phyloP scores from a whole-genome alignment of 35 echinoderm and acorn worm species.

The Apostichopus japonicus region DNA sequence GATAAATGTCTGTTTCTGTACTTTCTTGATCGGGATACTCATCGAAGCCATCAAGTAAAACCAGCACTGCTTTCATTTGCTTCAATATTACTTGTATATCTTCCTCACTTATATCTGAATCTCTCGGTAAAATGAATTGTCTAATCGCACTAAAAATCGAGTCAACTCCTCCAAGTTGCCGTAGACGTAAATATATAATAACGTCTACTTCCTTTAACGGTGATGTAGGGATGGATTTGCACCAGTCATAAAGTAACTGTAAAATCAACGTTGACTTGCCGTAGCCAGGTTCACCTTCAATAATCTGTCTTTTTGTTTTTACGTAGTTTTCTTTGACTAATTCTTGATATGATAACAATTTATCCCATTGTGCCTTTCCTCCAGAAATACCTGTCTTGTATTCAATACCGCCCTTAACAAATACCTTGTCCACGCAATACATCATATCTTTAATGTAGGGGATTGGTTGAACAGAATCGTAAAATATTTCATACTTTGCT shows the following conservation, averaged over 20 bases:
- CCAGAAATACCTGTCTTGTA: neutral
- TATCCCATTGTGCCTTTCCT: neutral
- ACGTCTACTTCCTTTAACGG: neutral
- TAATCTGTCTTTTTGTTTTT: neutral
- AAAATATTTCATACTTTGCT: neutral
- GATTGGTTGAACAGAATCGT: neutral
- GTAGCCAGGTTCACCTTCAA: constrained; percentile 14
- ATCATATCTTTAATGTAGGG: constrained; percentile 8
- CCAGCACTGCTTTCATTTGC: neutral
- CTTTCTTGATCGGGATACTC: constrained; percentile 3
- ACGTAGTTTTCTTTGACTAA: neutral
- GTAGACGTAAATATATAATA: neutral
- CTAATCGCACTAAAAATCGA: neutral
- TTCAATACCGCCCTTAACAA: neutral
- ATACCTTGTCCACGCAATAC: constrained; percentile 9
- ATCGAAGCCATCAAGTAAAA: neutral
- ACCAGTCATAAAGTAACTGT: neutral
- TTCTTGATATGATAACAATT: neutral
- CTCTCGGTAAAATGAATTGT: neutral
- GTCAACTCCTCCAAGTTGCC: neutral
- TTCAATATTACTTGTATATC: neutral
- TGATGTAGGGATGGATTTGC: neutral
- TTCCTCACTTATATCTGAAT: neutral
- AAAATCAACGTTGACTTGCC: neutral
- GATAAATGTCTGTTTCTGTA: neutral